Evolutionary conservation across 2,797 vertebrate genomes (phyloP).

Genomic region (Naso thynnoides): DNA sequence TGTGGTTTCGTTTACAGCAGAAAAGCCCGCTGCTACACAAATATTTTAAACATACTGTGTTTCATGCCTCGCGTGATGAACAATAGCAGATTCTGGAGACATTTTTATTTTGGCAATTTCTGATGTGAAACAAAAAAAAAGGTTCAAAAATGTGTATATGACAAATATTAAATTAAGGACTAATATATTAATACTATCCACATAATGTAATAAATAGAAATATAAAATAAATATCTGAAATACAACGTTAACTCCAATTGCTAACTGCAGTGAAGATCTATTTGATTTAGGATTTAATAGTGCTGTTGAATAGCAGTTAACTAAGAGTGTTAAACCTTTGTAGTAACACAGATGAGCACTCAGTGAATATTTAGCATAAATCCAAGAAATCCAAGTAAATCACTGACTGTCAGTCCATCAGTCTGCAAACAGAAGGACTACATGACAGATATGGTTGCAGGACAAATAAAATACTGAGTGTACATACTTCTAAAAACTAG

Average conservation of each 20-base stretch:
- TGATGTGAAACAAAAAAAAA: conserved; percentile 58
- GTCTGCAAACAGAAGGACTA: conserved; percentile 20
- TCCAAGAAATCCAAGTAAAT: conserved; percentile 10
- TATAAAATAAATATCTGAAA: conserved; percentile 80
- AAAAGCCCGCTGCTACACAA: conserved; percentile 66
- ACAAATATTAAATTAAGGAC: conserved; percentile 67
- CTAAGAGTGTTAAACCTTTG: conserved; percentile 8
- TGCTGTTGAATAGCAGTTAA: conserved; percentile 44
- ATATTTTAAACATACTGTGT: conserved; percentile 53
- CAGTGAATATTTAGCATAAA: conserved; percentile 8
- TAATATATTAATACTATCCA: conserved; percentile 79
- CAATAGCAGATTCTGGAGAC: conserved; percentile 41
- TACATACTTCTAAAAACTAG: not conserved
- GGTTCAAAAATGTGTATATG: conserved; percentile 47
- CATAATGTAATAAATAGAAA: conserved; percentile 81
- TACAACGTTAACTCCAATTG: conserved; percentile 54
- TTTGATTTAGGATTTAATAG: conserved; percentile 53
- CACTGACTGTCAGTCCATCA: conserved; percentile 2
- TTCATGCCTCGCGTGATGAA: conserved; percentile 51
- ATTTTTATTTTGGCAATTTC: conserved; percentile 56
- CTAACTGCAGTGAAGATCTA: conserved; percentile 49
- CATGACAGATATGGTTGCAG: conserved; percentile 5
- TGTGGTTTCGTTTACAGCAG: conserved; percentile 56
- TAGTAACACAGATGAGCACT: conserved; percentile 26
- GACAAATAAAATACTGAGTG: conserved; percentile 40